Conservation (phyloP, 2,113 vertebrate genomes). For the Amia ocellicauda region DNA sequence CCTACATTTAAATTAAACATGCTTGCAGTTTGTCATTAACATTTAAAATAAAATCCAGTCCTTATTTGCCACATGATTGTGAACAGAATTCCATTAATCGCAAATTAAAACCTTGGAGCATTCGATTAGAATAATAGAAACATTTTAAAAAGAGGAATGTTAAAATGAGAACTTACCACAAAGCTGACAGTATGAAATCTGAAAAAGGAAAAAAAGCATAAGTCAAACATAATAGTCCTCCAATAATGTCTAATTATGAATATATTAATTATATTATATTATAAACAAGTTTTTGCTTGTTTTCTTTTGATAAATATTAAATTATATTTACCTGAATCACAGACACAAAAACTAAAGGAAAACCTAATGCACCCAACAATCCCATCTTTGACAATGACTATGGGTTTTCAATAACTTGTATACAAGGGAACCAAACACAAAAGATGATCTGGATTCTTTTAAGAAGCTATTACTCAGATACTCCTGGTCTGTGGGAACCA, state of each 20-base stretch:
- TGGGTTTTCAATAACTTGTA: slow-evolving; percentile 34
- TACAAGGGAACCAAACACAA: slow-evolving; percentile 29
- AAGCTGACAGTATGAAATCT: slow-evolving; percentile 43
- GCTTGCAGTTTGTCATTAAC: too few relatives aligned
- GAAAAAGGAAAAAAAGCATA: slow-evolving; percentile 27
- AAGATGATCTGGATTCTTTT: slow-evolving; percentile 41
- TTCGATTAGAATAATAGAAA: too few relatives aligned
- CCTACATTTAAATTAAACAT: too few relatives aligned
- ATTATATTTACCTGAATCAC: slow-evolving; percentile 55
- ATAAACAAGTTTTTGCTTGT: neutral
- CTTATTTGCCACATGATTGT: too few relatives aligned
- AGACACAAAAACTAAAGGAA: slow-evolving; percentile 40
- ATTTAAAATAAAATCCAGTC: too few relatives aligned
- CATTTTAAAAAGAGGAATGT: too few relatives aligned
- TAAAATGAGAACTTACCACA: neutral
- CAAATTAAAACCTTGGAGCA: too few relatives aligned
- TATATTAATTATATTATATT: neutral
- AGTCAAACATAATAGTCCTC: neutral
- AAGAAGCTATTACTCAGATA: slow-evolving; percentile 30
- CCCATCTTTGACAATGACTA: slow-evolving; percentile 31
- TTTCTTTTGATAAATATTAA: neutral
- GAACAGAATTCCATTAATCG: too few relatives aligned
- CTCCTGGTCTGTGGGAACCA: slow-evolving; percentile 51
- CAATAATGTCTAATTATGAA: neutral
- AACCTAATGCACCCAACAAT: slow-evolving; percentile 44